phyloP scores from a whole-genome alignment of 2,888 invertebrate species.

The Limnephilus marmoratus region DNA sequence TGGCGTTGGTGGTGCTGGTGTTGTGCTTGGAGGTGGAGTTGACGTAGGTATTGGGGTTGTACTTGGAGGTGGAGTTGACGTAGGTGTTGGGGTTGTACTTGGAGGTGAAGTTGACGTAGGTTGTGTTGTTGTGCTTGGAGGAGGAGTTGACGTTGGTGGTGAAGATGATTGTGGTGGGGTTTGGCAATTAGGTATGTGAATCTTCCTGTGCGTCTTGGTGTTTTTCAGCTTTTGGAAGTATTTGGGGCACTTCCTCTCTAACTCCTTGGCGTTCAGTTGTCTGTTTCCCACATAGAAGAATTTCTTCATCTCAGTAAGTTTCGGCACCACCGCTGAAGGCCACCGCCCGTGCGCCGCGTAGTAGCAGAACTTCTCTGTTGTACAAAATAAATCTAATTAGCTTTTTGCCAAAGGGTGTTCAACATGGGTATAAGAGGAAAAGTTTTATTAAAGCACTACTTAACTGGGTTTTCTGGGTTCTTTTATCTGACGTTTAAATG shows the following conservation, averaged over 20 bases:
- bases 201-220: conserved; percentile 21
- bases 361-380: conserved; percentile 47
- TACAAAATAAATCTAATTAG: not conserved
- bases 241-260: conserved; percentile 36
- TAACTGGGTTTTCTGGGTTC: no score
- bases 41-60: no score
- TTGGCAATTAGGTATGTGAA: conserved; percentile 27
- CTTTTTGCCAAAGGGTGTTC: no score
- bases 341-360: conserved; percentile 29
- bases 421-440: not conserved
- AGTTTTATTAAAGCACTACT: not conserved
- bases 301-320: not conserved
- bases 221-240: conserved; percentile 20
- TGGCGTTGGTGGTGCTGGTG: no score
- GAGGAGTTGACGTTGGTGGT: not conserved
- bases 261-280: not conserved
- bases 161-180: not conserved
- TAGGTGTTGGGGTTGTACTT: no score
- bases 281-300: conserved; percentile 47
- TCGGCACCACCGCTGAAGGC: not conserved
- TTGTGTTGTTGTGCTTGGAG: no score
- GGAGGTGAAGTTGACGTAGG: not conserved
- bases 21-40: no score
- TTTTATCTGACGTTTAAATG: no score
- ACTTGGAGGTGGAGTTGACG: not conserved